Conservation (phyloP, 2,888 invertebrate species). For the Acrobasis consociella region DNA sequence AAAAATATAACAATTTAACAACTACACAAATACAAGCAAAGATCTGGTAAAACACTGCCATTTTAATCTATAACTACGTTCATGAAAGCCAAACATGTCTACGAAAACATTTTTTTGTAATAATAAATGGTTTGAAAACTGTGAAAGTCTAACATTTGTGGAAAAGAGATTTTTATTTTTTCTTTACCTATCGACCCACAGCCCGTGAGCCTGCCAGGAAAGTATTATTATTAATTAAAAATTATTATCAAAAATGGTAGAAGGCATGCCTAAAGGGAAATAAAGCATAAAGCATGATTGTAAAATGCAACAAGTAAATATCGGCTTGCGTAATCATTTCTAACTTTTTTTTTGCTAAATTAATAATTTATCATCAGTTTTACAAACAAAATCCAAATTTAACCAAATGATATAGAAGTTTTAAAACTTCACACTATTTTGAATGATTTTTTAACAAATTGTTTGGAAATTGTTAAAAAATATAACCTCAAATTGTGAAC, state of each 20-base stretch:
- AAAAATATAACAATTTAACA: slow-evolving; percentile 20
- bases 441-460: not conserved
- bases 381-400: too few species aligned
- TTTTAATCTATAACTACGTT: slow-evolving; percentile 26
- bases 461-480: not conserved
- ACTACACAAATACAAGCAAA: slow-evolving; percentile 26
- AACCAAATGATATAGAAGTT: too few species aligned
- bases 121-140: not conserved
- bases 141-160: slow-evolving; percentile 29
- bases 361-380: too few species aligned
- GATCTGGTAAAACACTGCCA: slow-evolving; percentile 36
- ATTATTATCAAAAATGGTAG: slow-evolving; percentile 34
- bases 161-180: slow-evolving; percentile 36
- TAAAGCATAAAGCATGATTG: slow-evolving; percentile 42
- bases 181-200: slow-evolving; percentile 65
- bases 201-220: slow-evolving; percentile 59
- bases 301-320: slow-evolving; percentile 33
- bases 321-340: not conserved
- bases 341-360: not conserved
- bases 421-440: too few species aligned
- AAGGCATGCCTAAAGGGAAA: slow-evolving; percentile 50
- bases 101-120: not conserved
- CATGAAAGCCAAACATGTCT: slow-evolving; percentile 16
- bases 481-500: not conserved
- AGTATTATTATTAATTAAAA: slow-evolving; percentile 34